A percentile compares a stretch with the other conserved stretches of the same genome.
Evolutionary conservation across 2,797 vertebrate genomes (phyloP).

Genomic region (Oryzias dopingdopingensis): DNA sequence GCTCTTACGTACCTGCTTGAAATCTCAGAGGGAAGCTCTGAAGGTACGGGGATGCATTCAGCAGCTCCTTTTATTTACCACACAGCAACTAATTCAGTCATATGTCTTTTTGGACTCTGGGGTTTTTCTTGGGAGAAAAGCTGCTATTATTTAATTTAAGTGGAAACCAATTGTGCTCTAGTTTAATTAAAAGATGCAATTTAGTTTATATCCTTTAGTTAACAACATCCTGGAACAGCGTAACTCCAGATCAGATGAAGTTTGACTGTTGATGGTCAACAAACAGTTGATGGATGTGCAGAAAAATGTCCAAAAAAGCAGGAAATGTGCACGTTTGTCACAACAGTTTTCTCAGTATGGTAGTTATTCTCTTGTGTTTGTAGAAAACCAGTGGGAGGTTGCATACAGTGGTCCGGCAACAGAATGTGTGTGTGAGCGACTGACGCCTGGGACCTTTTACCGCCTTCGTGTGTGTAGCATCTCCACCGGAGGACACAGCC

Average conservation of each 20-base stretch:
- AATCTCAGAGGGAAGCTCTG: conserved; percentile 88
- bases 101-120: too few relatives aligned
- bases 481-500: conserved; percentile 94
- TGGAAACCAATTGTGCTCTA: too few relatives aligned
- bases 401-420: conserved; percentile 89
- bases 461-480: conserved; percentile 91
- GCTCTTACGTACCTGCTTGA: conserved; percentile 92
- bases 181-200: too few relatives aligned
- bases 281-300: background rate
- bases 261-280: conserved; percentile 1
- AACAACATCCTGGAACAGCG: too few relatives aligned
- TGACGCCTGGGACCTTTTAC: conserved; percentile 92
- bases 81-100: too few relatives aligned
- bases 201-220: too few relatives aligned
- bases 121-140: background rate
- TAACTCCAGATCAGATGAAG: too few relatives aligned
- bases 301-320: background rate
- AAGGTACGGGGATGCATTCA: conserved; percentile 75
- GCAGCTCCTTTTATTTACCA: background rate
- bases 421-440: conserved; percentile 85
- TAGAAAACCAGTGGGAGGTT: conserved; percentile 90
- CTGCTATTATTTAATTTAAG: background rate
- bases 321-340: background rate
- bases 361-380: conserved; percentile 6
- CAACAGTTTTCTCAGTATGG: background rate